Evolutionary conservation across 2,797 vertebrate genomes (phyloP).

Genomic region (Percopsis omiscomaycus): DNA sequence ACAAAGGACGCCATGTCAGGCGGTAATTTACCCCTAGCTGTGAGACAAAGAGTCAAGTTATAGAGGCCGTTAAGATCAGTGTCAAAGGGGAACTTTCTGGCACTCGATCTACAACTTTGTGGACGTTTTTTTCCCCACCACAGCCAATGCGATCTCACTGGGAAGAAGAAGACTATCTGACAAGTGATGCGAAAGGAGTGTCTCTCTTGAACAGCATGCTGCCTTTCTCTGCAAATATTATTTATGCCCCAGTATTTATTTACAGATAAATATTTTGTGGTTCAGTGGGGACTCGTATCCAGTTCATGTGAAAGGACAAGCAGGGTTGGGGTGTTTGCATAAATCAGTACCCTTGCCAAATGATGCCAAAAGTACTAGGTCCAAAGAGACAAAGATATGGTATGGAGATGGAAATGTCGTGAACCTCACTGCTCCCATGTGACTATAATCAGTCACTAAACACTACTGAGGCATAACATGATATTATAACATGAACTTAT

Average conservation of each 20-base stretch:
- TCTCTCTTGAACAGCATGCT: slow-evolving; percentile 62
- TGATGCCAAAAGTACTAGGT: slow-evolving; percentile 40
- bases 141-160: slow-evolving; percentile 21
- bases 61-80: slow-evolving; percentile 38
- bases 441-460: slow-evolving; percentile 55
- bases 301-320: slow-evolving; percentile 74
- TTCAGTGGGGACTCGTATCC: slow-evolving; percentile 66
- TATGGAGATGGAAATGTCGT: slow-evolving; percentile 57
- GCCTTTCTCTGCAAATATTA: slow-evolving; percentile 68
- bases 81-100: slow-evolving; percentile 36
- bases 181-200: slow-evolving; percentile 17
- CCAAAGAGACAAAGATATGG: slow-evolving; percentile 41
- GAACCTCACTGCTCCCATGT: slow-evolving; percentile 58
- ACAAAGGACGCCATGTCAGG: slow-evolving; percentile 70
- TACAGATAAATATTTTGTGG: slow-evolving; percentile 70
- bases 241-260: slow-evolving; percentile 73
- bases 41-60: slow-evolving; percentile 39
- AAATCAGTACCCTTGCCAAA: slow-evolving; percentile 73
- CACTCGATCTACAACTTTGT: slow-evolving; percentile 34
- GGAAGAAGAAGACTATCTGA: slow-evolving; percentile 23
- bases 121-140: slow-evolving; percentile 55
- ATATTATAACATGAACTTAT: no score
- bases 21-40: slow-evolving; percentile 66
- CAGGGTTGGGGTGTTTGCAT: slow-evolving; percentile 68
- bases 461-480: slow-evolving; percentile 47